Percentiles rank a stretch among this genome's conserved stretches.
Evolutionary conservation across 1,140 invertebrate genomes (phyloP).

Genomic region (Ectropis grisescens): DNA sequence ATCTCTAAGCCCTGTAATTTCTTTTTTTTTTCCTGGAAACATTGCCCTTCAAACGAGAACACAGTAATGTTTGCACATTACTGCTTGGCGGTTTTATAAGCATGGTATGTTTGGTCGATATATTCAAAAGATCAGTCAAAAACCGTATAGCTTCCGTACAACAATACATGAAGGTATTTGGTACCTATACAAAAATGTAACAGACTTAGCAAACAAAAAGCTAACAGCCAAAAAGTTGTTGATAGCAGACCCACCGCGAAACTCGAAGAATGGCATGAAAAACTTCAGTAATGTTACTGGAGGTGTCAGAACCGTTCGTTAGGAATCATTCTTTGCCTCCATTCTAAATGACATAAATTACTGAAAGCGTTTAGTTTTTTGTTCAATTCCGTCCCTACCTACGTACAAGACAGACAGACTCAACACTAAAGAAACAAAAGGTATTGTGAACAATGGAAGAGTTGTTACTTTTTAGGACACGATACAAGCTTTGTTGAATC

Average conservation of each 20-base stretch:
- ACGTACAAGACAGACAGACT: too few species aligned
- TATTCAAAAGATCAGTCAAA: too few species aligned
- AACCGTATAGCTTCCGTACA: too few species aligned
- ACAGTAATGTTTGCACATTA: too few species aligned
- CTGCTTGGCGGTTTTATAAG: too few species aligned
- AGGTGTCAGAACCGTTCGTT: constrained; percentile 23
- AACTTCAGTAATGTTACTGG: constrained; percentile 13
- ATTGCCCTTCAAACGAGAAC: too few species aligned
- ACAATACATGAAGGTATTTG: too few species aligned
- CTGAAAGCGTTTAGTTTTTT: constrained; percentile 16
- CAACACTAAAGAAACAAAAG: constrained; percentile 11
- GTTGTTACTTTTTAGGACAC: constrained; percentile 4
- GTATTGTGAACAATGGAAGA: constrained; percentile 8
- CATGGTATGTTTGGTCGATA: too few species aligned
- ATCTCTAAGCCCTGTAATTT: too few species aligned
- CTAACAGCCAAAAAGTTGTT: constrained; percentile 10
- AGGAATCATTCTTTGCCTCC: constrained; percentile 11
- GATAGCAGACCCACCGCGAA: constrained; percentile 7
- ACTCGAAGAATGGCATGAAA: constrained; percentile 13
- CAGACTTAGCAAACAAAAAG: constrained; percentile 7
- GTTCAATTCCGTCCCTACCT: constrained; percentile 1
- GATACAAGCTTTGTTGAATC: constrained; percentile 15
- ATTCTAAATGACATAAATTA: constrained; percentile 20
- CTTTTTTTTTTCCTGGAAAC: too few species aligned
- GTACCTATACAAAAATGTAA: too few species aligned